Conservation (phyloP, 2,888 invertebrate genomes). For the Beris chalybata region DNA sequence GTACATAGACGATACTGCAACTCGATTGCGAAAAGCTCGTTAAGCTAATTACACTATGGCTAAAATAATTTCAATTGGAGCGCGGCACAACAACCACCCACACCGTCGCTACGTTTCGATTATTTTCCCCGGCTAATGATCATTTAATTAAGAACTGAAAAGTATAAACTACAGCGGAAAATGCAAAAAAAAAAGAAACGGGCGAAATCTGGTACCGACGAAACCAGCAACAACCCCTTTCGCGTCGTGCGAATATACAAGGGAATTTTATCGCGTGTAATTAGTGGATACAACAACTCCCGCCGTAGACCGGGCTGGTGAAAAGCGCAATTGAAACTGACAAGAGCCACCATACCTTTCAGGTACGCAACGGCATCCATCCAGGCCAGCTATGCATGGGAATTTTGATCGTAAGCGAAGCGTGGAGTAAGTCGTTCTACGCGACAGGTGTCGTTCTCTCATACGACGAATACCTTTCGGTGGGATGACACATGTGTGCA, state of each 20-base stretch:
- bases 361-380: neutral
- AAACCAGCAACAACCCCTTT: neutral
- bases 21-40: constrained; percentile 12
- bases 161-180: no score
- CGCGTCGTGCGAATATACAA: neutral
- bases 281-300: neutral
- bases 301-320: constrained; percentile 2
- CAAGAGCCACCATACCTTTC: constrained; percentile 6
- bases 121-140: constrained; percentile 2
- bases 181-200: no score
- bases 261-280: constrained; percentile 12
- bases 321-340: constrained; percentile 14
- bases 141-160: constrained; percentile 8
- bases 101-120: no score
- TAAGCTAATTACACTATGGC: constrained; percentile 22
- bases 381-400: constrained; percentile 17
- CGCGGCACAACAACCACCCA: neutral
- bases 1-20: neutral
- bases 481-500: constrained; percentile 5
- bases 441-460: constrained; percentile 18
- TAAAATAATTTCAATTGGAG: constrained; percentile 8
- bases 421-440: constrained; percentile 1
- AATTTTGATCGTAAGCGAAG: constrained; percentile 24
- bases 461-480: neutral
- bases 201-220: neutral